These are phyloP conservation scores for Hippopotamyrus pictus DNA, from an alignment of 2,797 vertebrate genomes.

Conservation along the genomic window DNA sequence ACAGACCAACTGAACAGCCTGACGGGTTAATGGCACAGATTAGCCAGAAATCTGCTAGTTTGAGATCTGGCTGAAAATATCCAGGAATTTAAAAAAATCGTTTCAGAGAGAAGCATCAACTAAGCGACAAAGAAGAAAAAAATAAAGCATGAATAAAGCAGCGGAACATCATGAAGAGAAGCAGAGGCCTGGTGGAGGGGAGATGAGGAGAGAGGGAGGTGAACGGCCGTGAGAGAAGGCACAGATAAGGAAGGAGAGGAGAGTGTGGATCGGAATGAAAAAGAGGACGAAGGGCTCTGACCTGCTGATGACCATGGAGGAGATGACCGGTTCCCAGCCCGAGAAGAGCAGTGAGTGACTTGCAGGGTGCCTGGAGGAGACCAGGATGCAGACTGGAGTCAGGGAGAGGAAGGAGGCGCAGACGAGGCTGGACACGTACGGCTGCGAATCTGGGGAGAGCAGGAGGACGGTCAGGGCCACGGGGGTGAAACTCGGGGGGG, in stretches of 20 bases:
- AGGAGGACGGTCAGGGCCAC: not conserved
- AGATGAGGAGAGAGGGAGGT: not conserved
- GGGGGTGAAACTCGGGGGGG: not conserved
- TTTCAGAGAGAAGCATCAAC: not conserved
- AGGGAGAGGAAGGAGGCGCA: slow-evolving; percentile 42
- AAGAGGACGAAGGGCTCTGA: slow-evolving; percentile 42
- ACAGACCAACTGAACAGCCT: not conserved
- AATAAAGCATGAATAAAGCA: not conserved
- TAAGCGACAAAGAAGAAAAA: not conserved
- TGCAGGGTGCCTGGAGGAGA: slow-evolving; percentile 91
- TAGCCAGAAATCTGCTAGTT: not conserved
- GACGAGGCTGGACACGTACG: not conserved
- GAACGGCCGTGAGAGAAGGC: not conserved
- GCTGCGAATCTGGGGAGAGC: not conserved
- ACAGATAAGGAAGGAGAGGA: not conserved
- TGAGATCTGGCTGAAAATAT: not conserved
- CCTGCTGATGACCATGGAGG: slow-evolving; percentile 97
- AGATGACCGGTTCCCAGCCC: slow-evolving; percentile 96
- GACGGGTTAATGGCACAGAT: not conserved
- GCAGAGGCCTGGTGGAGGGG: not conserved
- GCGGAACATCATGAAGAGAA: not conserved
- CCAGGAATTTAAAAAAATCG: not conserved
- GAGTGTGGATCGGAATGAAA: not conserved
- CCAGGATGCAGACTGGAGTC: slow-evolving; percentile 81
- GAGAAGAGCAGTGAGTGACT: slow-evolving; percentile 91